Evolutionary conservation across 2,797 vertebrate genomes (phyloP).

Genomic region (Euthynnus affinis): DNA sequence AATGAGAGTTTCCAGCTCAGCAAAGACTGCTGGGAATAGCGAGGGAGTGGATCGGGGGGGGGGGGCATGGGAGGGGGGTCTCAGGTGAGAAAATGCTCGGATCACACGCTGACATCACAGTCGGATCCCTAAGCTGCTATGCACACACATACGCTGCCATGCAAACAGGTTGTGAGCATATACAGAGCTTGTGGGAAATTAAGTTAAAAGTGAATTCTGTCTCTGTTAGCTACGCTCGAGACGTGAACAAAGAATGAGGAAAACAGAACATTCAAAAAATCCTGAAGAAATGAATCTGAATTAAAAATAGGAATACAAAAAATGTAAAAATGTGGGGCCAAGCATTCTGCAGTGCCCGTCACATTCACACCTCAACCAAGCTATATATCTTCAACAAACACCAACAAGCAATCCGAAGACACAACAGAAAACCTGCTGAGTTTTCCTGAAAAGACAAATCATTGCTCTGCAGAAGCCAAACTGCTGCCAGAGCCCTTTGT

Average conservation of each 20-base stretch:
- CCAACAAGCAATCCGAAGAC: conserved; percentile 8
- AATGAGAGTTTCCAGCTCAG: conserved; percentile 59
- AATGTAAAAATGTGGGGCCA: background rate
- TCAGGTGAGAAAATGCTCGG: conserved; percentile 46
- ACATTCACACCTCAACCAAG: conserved; percentile 49
- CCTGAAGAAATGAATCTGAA: background rate
- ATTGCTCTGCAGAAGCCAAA: background rate
- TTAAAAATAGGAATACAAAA: background rate
- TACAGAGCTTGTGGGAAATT: background rate
- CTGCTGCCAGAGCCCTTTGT: background rate
- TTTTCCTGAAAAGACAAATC: conserved; percentile 14
- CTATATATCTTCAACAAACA: conserved; percentile 26
- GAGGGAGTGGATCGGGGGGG: background rate
- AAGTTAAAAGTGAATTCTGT: too few species aligned
- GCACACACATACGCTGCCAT: conserved; percentile 10
- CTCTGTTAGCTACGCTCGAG: too few species aligned
- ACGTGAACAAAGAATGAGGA: background rate
- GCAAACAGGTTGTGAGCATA: background rate
- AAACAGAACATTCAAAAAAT: background rate
- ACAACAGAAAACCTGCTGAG: conserved; percentile 2
- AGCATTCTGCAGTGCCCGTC: conserved; percentile 62
- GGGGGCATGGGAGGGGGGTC: background rate
- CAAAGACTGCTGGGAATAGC: conserved; percentile 38
- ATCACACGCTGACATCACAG: conserved; percentile 32
- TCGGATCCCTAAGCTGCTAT: background rate